Base-by-base conservation (phyloP, 2,888 invertebrate species). In the Acanthococcus lagerstroemiae region DNA sequence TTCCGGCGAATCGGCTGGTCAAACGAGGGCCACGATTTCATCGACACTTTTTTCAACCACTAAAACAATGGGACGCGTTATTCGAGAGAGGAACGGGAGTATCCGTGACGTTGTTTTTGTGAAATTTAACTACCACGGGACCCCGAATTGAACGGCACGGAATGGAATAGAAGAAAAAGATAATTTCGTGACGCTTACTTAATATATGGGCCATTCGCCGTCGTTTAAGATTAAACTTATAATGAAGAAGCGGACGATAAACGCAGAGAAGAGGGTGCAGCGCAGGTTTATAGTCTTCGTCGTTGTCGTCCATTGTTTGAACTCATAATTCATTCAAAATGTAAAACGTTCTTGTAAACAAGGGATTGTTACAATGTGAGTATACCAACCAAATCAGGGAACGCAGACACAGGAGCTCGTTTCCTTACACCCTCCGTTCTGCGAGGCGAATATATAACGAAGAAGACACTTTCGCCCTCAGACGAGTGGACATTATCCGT, bases 121-220 rank as follows among this genome's bases (percentile, higher is more conserved):
- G 48, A 61, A 61, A 61, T 61, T 61, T 61, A 61, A 61, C 61
- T 61, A 44, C 61, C 37, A 50, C 61, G 27, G 52, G 52, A 61
- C 61, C 46, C 37, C 21, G 27, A n/a, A 21, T 9, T 12, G 19
- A 17, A 21, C 27, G 44, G 57, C 58, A 52, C 48, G 61, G 61
- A 61, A 61, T 61, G 52, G 61, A 52, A 61, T 61, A 61, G 61
- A 61, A 61, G 61, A 61, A 61, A 61, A 61, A 61, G 61, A 61
- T 61, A 61, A 61, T 61, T 61, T 61, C 61, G 61, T 61, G 61
- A 61, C 61, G 61, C 50, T 61, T 50, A 61, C 61, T 61, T 61
- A 61, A 61, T 61, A 61, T 61, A 61, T 61, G 61, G 61, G 61
- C 61, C 61, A 61, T 61, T 61, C 61, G 61, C 61, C 61, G 61